These are phyloP conservation scores for Eudyptes chrysolophus DNA, from an alignment of 2,113 vertebrate species.

Conservation along the genomic window DNA sequence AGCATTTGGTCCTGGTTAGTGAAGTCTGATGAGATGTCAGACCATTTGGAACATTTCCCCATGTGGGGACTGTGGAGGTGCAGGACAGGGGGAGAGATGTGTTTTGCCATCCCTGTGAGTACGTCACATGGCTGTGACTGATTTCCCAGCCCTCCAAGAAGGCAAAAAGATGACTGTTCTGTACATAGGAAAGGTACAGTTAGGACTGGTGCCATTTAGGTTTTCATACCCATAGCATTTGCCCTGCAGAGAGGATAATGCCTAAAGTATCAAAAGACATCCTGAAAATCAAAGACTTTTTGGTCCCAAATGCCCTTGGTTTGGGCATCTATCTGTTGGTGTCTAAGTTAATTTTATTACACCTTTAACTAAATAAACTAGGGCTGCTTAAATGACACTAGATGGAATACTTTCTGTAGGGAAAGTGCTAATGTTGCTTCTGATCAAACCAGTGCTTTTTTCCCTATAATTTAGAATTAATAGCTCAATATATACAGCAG, in stretches of 20 bases:
- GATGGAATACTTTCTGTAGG: background rate
- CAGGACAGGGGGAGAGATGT: background rate
- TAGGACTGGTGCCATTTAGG: background rate
- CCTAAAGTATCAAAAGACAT: background rate
- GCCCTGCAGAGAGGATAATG: background rate
- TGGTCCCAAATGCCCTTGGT: background rate
- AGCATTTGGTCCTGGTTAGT: background rate
- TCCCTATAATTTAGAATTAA: conserved; percentile 5
- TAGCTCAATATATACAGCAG: background rate
- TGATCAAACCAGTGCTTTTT: background rate
- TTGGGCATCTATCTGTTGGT: background rate
- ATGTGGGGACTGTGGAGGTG: background rate
- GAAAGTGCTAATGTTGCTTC: background rate
- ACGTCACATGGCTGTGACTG: background rate
- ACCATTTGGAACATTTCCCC: background rate
- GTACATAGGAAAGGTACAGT: background rate
- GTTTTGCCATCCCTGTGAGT: background rate
- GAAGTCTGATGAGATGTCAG: background rate
- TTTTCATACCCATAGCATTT: background rate
- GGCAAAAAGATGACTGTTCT: background rate
- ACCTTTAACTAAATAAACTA: background rate
- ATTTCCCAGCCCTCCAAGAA: background rate
- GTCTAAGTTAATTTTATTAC: background rate
- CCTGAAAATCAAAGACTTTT: background rate
- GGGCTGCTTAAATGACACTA: background rate